Conservation (phyloP, 2,888 invertebrate species). For the Perithous albicinctus region DNA sequence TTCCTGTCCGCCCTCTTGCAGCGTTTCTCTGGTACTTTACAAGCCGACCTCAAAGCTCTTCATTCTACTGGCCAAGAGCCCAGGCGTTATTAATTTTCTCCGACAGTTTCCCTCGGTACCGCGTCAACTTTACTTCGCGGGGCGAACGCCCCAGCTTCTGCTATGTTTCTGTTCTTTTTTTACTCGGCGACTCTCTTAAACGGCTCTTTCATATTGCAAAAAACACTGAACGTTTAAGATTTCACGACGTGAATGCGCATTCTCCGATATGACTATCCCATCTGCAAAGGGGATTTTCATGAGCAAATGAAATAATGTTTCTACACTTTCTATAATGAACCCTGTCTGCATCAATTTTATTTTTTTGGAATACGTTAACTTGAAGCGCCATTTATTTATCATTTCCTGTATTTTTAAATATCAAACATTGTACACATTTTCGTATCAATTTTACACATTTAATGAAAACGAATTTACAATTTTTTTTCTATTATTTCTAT, state of each 20-base stretch:
- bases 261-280: neutral
- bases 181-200: slow-evolving; percentile 20
- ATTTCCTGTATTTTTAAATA: neutral
- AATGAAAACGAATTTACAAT: neutral
- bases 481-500: neutral
- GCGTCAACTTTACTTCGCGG: slow-evolving; percentile 52
- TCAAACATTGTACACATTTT: too few relatives aligned
- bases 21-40: slow-evolving; percentile 46
- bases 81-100: slow-evolving; percentile 68
- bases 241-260: neutral
- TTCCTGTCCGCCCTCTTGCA: slow-evolving; percentile 2
- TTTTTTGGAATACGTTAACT: neutral
- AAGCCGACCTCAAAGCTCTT: slow-evolving; percentile 54
- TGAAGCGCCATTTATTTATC: neutral
- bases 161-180: slow-evolving; percentile 13
- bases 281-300: neutral
- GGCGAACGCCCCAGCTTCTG: slow-evolving; percentile 2
- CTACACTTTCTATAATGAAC: neutral
- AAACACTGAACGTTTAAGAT: neutral
- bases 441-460: too few relatives aligned
- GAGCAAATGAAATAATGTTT: neutral
- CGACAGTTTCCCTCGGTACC: slow-evolving; percentile 44
- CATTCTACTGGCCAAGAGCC: slow-evolving; percentile 39
- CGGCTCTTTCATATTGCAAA: slow-evolving; percentile 14
- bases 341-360: neutral